Conservation (phyloP, 92 coral and sea anemone genomes). For the Heteractis magnifica region DNA sequence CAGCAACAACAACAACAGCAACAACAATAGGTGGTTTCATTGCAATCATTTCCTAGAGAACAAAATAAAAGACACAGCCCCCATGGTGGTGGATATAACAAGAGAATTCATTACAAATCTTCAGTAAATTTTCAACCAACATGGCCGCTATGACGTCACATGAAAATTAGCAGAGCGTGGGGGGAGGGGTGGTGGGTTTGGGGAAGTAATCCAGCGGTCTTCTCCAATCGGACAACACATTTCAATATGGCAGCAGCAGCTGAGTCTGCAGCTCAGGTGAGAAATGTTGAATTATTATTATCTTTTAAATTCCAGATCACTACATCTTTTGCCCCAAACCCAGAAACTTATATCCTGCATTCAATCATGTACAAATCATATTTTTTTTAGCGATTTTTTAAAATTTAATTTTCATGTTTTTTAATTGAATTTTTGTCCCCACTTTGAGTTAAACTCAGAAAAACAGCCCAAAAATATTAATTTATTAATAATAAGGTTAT, state of each 20-base stretch:
- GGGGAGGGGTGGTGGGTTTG: background rate
- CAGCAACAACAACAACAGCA: background rate
- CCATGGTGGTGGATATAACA: background rate
- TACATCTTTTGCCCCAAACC: background rate
- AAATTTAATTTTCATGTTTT: too few relatives aligned
- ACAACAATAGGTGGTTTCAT: background rate
- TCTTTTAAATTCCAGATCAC: background rate
- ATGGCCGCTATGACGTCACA: background rate
- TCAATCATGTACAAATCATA: too few relatives aligned
- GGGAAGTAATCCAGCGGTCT: conserved; percentile 18
- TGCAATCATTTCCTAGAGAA: background rate
- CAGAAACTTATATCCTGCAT: background rate
- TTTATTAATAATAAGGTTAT: too few relatives aligned
- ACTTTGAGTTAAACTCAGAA: too few relatives aligned
- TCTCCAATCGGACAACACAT: conserved; percentile 22
- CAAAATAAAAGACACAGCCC: background rate
- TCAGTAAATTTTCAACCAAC: background rate
- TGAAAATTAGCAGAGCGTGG: background rate
- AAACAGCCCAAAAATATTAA: too few relatives aligned
- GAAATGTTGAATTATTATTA: background rate
- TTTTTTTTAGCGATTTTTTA: too few relatives aligned
- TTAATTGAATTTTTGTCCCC: too few relatives aligned
- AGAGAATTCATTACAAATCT: background rate
- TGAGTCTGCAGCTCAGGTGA: conserved; percentile 86
- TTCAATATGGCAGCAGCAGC: conserved; percentile 66